Conservation (phyloP, 92 coral and sea anemone genomes). For the Epizoanthus stellaris region DNA sequence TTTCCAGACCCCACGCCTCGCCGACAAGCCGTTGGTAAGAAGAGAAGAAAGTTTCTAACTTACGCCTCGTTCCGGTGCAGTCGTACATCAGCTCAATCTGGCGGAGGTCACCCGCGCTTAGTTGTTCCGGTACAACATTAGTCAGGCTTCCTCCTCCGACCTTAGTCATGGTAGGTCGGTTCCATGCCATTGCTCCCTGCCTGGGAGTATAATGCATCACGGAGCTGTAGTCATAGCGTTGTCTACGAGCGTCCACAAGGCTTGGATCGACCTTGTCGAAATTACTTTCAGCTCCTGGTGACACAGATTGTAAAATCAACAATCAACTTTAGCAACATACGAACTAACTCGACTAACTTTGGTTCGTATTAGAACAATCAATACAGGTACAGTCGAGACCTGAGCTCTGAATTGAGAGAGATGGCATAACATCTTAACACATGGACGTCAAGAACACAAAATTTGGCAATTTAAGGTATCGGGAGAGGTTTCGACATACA, state of each 20-base stretch:
- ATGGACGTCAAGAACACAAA: too few relatives aligned
- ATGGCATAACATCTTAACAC: too few relatives aligned
- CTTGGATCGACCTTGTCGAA: not conserved
- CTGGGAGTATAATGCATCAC: conserved; percentile 31
- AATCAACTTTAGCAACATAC: not conserved
- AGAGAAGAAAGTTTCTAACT: not conserved
- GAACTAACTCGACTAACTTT: too few relatives aligned
- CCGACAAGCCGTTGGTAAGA: too few relatives aligned
- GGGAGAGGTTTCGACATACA: too few relatives aligned
- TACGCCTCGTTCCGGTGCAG: conserved; percentile 27
- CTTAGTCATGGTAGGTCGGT: conserved; percentile 32
- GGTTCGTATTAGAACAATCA: too few relatives aligned
- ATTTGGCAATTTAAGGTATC: too few relatives aligned
- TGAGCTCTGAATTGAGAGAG: too few relatives aligned
- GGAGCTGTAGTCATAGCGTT: conserved; percentile 2
- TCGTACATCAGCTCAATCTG: conserved; percentile 29
- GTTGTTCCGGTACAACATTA: conserved; percentile 3
- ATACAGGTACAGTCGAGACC: too few relatives aligned
- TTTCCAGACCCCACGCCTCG: too few relatives aligned
- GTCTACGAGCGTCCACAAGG: not conserved
- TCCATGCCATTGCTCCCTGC: conserved; percentile 24
- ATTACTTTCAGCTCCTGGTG: conserved; percentile 10
- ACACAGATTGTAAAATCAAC: not conserved
- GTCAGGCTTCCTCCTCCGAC: conserved; percentile 8
- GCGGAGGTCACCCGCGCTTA: conserved; percentile 26